Conservation (phyloP, 2,888 invertebrate genomes). For the Hypomecis punctinalis region DNA sequence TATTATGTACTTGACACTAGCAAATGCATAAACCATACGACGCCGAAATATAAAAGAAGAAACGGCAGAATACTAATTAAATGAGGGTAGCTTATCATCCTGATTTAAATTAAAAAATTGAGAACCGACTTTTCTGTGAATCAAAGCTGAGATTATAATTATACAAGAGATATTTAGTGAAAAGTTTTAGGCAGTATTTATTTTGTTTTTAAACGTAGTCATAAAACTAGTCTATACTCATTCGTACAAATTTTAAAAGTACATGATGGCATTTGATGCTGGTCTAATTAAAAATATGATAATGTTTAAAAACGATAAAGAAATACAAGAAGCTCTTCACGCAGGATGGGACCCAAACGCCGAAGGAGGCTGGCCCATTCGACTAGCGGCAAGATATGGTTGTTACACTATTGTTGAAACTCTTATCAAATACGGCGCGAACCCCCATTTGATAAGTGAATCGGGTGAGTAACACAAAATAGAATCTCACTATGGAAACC, state of each 20-base stretch:
- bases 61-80: too few relatives aligned
- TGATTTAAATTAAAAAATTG: too few relatives aligned
- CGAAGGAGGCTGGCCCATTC: constrained; percentile 76
- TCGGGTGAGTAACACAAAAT: constrained; percentile 60
- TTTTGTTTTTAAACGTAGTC: too few relatives aligned
- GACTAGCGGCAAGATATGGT: constrained; percentile 74
- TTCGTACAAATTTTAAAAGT: background rate
- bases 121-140: too few relatives aligned
- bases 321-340: constrained; percentile 61
- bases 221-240: background rate
- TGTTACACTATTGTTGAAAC: constrained; percentile 63
- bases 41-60: too few relatives aligned
- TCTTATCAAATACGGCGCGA: constrained; percentile 71
- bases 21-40: too few relatives aligned
- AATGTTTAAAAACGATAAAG: constrained; percentile 58
- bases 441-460: constrained; percentile 73
- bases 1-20: too few relatives aligned
- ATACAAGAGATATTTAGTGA: too few relatives aligned
- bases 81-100: too few relatives aligned
- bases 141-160: too few relatives aligned
- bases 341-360: constrained; percentile 72
- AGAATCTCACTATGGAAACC: too few relatives aligned
- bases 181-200: too few relatives aligned
- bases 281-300: constrained; percentile 50
- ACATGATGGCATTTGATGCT: constrained; percentile 28